Percentiles rank a stretch among this genome's conserved stretches.
phyloP scores from a whole-genome alignment of 2,888 invertebrate species.

The Drosophila buzzatii region DNA sequence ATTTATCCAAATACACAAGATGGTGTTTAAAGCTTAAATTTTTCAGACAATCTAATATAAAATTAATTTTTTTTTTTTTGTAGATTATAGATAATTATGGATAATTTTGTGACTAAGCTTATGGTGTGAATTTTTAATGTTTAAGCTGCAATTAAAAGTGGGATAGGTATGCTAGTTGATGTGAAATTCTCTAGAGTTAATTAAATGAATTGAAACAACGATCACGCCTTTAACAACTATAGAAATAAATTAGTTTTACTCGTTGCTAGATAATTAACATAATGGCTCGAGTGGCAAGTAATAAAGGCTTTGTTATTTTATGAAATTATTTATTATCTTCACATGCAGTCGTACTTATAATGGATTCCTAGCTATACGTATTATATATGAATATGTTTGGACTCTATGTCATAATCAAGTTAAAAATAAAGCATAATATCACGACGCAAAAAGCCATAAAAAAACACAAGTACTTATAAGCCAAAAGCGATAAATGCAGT shows the following conservation, averaged over 20 bases:
- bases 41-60: not conserved
- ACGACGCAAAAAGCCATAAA: constrained; percentile 38
- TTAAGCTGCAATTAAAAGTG: constrained; percentile 9
- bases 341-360: constrained; percentile 27
- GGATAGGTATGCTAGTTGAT: constrained; percentile 9
- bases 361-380: constrained; percentile 1
- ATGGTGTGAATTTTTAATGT: constrained; percentile 7
- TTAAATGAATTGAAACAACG: constrained; percentile 34
- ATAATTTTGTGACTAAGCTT: constrained; percentile 3
- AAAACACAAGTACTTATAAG: constrained; percentile 24
- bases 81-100: not conserved
- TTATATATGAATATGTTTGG: constrained; percentile 8
- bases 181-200: constrained; percentile 34
- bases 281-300: constrained; percentile 32
- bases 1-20: not conserved
- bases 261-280: constrained; percentile 42
- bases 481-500: constrained; percentile 54
- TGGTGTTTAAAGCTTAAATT: not conserved
- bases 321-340: constrained; percentile 52
- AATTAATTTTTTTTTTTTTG: not conserved
- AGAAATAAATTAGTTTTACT: constrained; percentile 12
- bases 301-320: constrained; percentile 31
- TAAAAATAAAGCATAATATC: constrained; percentile 70
- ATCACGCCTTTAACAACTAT: constrained; percentile 36
- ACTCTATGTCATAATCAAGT: constrained; percentile 63